A percentile compares a stretch with the other conserved stretches of the same genome.
Evolutionary conservation across 2,888 invertebrate species (phyloP).

Genomic region (Sisyra nigra): DNA sequence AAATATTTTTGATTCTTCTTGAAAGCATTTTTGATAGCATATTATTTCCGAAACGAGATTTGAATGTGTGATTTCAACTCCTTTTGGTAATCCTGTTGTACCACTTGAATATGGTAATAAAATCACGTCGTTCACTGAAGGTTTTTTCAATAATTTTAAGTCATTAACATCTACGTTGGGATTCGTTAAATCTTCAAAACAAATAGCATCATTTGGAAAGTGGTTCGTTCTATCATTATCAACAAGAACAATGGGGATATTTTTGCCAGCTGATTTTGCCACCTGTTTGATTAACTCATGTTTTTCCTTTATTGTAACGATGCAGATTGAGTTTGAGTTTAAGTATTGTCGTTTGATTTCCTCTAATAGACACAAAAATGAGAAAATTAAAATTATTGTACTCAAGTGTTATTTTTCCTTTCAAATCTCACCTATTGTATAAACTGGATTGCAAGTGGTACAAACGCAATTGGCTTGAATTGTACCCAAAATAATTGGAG

Average conservation of each 20-base stretch:
- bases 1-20: slow-evolving; percentile 23
- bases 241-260: slow-evolving; percentile 34
- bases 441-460: slow-evolving; percentile 14
- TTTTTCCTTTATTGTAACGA: slow-evolving; percentile 41
- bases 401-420: no score
- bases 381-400: not conserved
- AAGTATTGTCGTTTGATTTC: slow-evolving; percentile 50
- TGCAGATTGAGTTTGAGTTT: slow-evolving; percentile 42
- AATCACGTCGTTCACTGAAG: slow-evolving; percentile 39
- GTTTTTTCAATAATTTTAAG: slow-evolving; percentile 28
- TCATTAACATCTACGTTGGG: slow-evolving; percentile 31
- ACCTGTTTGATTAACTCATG: slow-evolving; percentile 32
- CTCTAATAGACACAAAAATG: slow-evolving; percentile 23
- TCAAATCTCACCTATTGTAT: slow-evolving; percentile 13
- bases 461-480: slow-evolving; percentile 17
- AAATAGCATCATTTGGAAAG: slow-evolving; percentile 37
- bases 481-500: slow-evolving; percentile 15
- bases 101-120: slow-evolving; percentile 73
- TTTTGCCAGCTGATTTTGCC: slow-evolving; percentile 26
- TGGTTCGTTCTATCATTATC: slow-evolving; percentile 23
- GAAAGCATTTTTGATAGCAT: slow-evolving; percentile 24
- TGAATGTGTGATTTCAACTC: slow-evolving; percentile 46
- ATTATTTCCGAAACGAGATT: slow-evolving; percentile 33
- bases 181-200: slow-evolving; percentile 42
- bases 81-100: slow-evolving; percentile 71